These are phyloP conservation scores for Euphydryas editha DNA, from an alignment of 2,888 invertebrate genomes.

Conservation along the genomic window DNA sequence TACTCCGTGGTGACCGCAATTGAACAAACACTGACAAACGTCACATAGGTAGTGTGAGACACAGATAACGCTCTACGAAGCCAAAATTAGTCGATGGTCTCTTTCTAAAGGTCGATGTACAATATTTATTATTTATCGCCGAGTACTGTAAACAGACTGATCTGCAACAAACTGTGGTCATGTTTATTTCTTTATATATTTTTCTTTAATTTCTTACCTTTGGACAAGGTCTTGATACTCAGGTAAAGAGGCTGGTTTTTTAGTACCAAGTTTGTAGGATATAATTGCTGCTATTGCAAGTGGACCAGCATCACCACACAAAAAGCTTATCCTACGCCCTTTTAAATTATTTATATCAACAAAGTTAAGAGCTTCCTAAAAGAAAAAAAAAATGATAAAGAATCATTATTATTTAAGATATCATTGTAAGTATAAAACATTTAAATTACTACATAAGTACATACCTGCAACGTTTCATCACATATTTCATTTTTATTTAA, in stretches of 20 bases:
- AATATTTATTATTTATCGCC: too few species aligned
- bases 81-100: too few species aligned
- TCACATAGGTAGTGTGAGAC: too few species aligned
- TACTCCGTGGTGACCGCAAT: too few species aligned
- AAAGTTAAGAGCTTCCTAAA: slow-evolving; percentile 61
- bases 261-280: slow-evolving; percentile 82
- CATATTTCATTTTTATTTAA: slow-evolving; percentile 50
- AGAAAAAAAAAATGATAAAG: slow-evolving; percentile 15
- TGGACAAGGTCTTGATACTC: slow-evolving; percentile 76
- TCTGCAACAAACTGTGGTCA: too few species aligned
- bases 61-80: too few species aligned
- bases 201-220: too few species aligned
- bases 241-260: slow-evolving; percentile 62
- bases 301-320: slow-evolving; percentile 91
- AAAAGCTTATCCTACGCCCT: slow-evolving; percentile 84
- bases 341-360: slow-evolving; percentile 62
- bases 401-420: not conserved
- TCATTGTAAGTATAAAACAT: not conserved
- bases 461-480: slow-evolving; percentile 57
- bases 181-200: too few species aligned
- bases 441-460: not conserved
- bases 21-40: too few species aligned
- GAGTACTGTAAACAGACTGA: too few species aligned
- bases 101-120: too few species aligned
- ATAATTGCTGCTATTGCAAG: slow-evolving; percentile 89